phyloP scores from a whole-genome alignment of 2,888 invertebrate genomes.

The Brenthis daphne region DNA sequence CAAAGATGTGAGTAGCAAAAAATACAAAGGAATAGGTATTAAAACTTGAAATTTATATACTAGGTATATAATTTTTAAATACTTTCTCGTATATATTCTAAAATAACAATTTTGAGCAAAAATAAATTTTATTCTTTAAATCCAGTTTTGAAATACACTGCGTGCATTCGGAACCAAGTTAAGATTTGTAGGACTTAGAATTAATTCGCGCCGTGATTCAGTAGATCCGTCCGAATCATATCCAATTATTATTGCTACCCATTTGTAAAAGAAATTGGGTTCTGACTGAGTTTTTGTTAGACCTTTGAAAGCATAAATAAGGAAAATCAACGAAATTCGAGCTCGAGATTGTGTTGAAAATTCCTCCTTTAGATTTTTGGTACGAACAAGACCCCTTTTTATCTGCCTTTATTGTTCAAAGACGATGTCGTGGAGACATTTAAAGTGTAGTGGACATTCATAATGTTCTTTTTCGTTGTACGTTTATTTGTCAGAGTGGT shows the following conservation, averaged over 20 bases:
- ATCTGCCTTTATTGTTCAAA: slow-evolving; percentile 7
- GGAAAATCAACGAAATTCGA: slow-evolving; percentile 19
- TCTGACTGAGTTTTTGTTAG: slow-evolving; percentile 1
- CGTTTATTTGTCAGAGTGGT: no score
- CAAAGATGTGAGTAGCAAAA: no score
- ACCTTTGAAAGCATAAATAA: slow-evolving; percentile 24
- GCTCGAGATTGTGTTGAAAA: slow-evolving; percentile 13
- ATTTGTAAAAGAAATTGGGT: slow-evolving; percentile 23
- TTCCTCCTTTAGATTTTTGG: slow-evolving; percentile 7
- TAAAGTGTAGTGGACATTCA: not conserved
- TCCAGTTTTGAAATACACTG: no score
- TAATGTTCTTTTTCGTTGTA: no score
- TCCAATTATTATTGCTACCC: slow-evolving; percentile 19
- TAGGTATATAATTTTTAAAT: no score
- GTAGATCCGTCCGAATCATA: slow-evolving; percentile 22
- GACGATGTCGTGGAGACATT: not conserved
- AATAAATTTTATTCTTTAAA: not conserved
- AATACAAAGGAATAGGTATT: no score
- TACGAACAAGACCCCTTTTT: slow-evolving; percentile 13
- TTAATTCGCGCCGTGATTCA: slow-evolving; percentile 6
- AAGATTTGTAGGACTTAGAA: slow-evolving; percentile 7
- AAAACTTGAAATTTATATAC: no score
- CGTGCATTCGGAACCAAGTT: not conserved
- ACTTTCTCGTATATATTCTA: no score
- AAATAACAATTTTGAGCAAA: not conserved